Evolutionary conservation across 2,113 vertebrate species (phyloP), one percentile per base, ranked within the genome.

Genomic region (Taurulus bubalis): DNA sequence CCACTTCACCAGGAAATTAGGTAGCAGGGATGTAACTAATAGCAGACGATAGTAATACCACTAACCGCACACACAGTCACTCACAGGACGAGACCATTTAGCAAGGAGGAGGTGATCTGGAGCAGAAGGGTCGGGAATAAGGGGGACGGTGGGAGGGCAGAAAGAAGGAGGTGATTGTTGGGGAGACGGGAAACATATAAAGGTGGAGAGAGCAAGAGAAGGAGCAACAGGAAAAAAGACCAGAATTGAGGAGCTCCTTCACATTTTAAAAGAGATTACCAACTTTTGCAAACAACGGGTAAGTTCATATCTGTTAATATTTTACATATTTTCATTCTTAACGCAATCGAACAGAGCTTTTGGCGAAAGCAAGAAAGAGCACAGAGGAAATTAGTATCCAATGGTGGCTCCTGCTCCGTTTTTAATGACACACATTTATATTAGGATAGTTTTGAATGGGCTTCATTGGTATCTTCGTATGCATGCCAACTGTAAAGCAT

Each of bases 101-200:
- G 67, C 34, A 64, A 38, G 58, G 8, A 80, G 70, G 77, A 75
- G 90, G 81, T 87, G 89, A 89, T 89, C 86, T 75, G 85, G 62
- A 74, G 70, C 14, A 71, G 47, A 28, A 38, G 55, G 67, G 60
- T 49, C 47, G 1, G 65, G 79, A 85, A 42, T 60, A 1, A 78
- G 64, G 32, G 81, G 45, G 36, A 6, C 9, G 42, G 86, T 75
- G 76, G 88, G 91, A 85, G 84, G 89, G 83, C 45, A 63, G 82
- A 85, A 87, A 87, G 85, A 64, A 90, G 88, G 92, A 88, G 92
- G 83, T 74, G 85, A 86, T 90, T 87, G 38, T 85, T 80, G 32
- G 7, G 55, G 74, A 74, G 84, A 75, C 24, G 53, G 32, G 14
- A 73, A 77, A n/a, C 14, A 58, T 83, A 89, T 87, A 91, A 86